These are phyloP conservation scores for Heterochromis multidens DNA, from an alignment of 2,113 vertebrate genomes.

Conservation along the genomic window DNA sequence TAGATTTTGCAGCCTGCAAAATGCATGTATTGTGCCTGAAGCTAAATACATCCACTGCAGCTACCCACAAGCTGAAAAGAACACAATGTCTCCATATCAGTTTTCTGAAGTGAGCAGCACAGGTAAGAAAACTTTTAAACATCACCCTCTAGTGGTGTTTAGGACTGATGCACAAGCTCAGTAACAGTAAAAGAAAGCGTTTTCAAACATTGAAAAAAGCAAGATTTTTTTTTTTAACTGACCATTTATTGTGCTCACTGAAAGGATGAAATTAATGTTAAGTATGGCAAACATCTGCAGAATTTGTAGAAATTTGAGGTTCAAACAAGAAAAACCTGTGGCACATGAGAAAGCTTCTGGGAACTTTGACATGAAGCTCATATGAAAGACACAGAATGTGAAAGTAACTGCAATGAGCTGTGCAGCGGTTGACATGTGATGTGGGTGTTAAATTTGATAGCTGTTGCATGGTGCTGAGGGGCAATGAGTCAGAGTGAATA, in stretches of 20 bases:
- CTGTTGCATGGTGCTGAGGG: slow-evolving; percentile 21
- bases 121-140: slow-evolving; percentile 22
- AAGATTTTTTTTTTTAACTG: background rate
- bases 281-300: background rate
- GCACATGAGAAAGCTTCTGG: background rate
- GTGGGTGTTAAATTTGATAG: slow-evolving; percentile 35
- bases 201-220: background rate
- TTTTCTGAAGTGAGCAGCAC: background rate
- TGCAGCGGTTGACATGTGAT: slow-evolving; percentile 10
- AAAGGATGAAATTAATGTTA: background rate
- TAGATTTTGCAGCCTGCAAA: background rate
- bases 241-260: background rate
- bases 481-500: slow-evolving; percentile 55
- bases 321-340: background rate
- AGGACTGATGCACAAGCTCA: background rate
- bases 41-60: background rate
- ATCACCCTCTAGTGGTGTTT: slow-evolving; percentile 50
- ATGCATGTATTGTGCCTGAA: background rate
- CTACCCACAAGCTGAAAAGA: slow-evolving; percentile 29
- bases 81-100: slow-evolving; percentile 51
- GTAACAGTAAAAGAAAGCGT: background rate
- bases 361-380: background rate
- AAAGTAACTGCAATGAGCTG: slow-evolving; percentile 1
- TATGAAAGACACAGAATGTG: background rate
- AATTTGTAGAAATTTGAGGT: background rate